A percentile compares a stretch with the other conserved stretches of the same genome.
phyloP scores from a whole-genome alignment of 2,797 vertebrate species.

The Nannoperca australis region DNA sequence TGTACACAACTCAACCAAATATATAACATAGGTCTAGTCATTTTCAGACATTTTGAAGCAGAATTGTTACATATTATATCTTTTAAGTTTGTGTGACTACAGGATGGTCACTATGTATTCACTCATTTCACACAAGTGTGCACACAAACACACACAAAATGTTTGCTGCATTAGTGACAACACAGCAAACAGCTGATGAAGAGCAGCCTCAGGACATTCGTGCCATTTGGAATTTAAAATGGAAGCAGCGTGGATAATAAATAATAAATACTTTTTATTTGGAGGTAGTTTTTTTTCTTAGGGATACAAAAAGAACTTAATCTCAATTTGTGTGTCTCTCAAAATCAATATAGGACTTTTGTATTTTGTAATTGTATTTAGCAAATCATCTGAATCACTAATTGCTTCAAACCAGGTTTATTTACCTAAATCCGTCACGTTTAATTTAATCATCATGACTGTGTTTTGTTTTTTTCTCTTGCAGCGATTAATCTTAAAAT shows the following conservation, averaged over 20 bases:
- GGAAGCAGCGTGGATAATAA: constrained; percentile 5
- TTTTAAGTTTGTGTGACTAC: constrained; percentile 10
- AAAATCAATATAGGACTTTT: not conserved
- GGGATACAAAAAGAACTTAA: not conserved
- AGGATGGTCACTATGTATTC: not conserved
- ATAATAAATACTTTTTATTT: not conserved
- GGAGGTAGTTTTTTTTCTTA: not conserved
- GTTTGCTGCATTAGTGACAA: not conserved
- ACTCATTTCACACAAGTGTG: not conserved
- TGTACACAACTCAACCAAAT: no score
- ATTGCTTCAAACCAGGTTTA: constrained; percentile 7
- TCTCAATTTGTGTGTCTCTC: not conserved
- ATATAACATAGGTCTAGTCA: no score
- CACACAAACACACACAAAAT: not conserved
- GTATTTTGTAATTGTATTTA: no score
- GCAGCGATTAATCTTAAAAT: constrained; percentile 20
- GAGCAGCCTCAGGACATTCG: constrained; percentile 71
- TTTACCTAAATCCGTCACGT: not conserved
- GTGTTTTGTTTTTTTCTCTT: constrained; percentile 32
- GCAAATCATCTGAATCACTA: no score
- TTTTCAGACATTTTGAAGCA: no score
- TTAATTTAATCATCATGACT: constrained; percentile 28
- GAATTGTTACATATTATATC: no score
- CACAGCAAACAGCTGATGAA: constrained; percentile 58
- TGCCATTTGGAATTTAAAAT: constrained; percentile 73